Conservation (phyloP, 1,140 invertebrate genomes). For the Bombus terrestris region DNA sequence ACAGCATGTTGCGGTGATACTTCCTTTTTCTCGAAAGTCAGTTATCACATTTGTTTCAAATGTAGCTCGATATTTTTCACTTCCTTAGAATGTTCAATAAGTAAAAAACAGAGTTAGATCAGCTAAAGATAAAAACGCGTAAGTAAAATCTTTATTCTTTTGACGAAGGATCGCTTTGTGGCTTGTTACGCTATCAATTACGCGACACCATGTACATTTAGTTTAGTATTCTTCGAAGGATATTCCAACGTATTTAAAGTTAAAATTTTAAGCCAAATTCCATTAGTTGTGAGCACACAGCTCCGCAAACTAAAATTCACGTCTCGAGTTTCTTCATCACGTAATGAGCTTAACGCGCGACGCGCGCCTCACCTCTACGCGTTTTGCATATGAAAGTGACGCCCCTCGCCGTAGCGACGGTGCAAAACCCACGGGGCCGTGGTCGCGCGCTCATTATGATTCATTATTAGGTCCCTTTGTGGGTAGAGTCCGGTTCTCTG, state of each 20-base stretch:
- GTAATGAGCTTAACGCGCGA: conserved; percentile 53
- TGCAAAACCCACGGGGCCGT: conserved; percentile 64
- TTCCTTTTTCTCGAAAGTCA: no score
- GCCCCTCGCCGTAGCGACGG: conserved; percentile 49
- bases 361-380: conserved; percentile 23
- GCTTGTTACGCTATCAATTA: background rate
- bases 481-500: conserved; percentile 70
- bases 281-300: background rate
- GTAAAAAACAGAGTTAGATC: no score
- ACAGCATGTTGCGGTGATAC: rapidly evolving
- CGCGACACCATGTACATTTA: background rate
- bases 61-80: no score
- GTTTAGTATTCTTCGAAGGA: background rate
- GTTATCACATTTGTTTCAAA: no score
- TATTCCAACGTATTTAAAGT: background rate
- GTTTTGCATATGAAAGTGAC: conserved; percentile 76
- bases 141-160: no score
- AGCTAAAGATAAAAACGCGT: no score
- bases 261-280: background rate
- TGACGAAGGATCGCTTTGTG: background rate
- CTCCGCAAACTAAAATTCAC: conserved; percentile 5
- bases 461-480: conserved; percentile 78
- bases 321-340: conserved; percentile 51
- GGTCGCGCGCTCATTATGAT: conserved; percentile 73
- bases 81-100: no score